Evolutionary conservation across 2,888 invertebrate genomes (phyloP).

Genomic region (Pandemis cinnamomeana): DNA sequence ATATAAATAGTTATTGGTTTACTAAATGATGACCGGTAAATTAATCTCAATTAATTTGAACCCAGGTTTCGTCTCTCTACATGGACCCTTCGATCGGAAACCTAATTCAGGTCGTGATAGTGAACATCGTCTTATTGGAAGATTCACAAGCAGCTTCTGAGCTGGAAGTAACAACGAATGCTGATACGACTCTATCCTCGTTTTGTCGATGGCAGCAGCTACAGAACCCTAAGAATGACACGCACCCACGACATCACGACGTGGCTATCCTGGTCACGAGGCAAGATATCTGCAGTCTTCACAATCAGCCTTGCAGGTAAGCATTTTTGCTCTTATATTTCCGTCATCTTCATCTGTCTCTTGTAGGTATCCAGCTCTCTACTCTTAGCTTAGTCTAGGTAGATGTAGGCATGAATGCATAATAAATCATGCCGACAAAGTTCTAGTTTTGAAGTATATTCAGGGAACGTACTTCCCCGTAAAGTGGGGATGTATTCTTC

Average conservation of each 20-base stretch:
- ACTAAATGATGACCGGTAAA: neutral
- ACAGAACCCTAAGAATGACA: conserved; percentile 89
- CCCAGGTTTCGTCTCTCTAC: conserved; percentile 89
- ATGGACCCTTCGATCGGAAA: conserved; percentile 95
- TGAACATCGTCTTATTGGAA: conserved; percentile 91
- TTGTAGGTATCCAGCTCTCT: too few relatives aligned
- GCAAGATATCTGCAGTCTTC: conserved; percentile 88
- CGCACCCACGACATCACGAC: conserved; percentile 95
- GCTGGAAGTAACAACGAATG: conserved; percentile 90
- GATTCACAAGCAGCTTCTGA: conserved; percentile 86
- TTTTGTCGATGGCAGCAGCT: conserved; percentile 94
- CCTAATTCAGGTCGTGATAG: conserved; percentile 95
- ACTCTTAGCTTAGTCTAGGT: too few relatives aligned
- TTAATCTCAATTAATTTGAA: conserved; percentile 19
- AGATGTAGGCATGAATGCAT: too few relatives aligned
- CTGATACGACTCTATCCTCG: conserved; percentile 91
- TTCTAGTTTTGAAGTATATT: too few relatives aligned
- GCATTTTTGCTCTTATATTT: neutral
- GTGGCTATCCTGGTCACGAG: conserved; percentile 94
- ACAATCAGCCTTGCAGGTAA: conserved; percentile 83
- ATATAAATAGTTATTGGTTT: neutral
- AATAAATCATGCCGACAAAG: too few relatives aligned
- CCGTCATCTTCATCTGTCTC: neutral
- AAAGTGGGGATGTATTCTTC: too few relatives aligned
- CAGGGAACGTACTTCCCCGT: too few relatives aligned